These are phyloP conservation scores for Borostomias antarcticus DNA, from an alignment of 2,797 vertebrate genomes.

Conservation along the genomic window DNA sequence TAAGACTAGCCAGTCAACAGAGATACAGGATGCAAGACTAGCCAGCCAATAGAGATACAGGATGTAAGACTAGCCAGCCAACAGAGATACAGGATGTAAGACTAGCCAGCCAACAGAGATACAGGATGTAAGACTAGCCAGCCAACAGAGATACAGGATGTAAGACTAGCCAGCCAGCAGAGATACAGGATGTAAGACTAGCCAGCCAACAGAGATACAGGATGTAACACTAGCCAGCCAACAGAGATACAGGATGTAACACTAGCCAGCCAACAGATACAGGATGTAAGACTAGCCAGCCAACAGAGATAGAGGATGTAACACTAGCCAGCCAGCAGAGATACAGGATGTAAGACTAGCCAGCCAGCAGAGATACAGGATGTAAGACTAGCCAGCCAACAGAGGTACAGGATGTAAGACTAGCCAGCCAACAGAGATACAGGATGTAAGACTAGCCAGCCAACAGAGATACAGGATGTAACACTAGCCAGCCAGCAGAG, in stretches of 20 bases:
- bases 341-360: conserved; percentile 35
- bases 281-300: conserved; percentile 34
- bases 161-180: too few relatives aligned
- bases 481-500: conserved; percentile 27
- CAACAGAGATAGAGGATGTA: too few relatives aligned
- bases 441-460: conserved; percentile 34
- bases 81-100: neutral
- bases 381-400: conserved; percentile 25
- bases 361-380: too few relatives aligned
- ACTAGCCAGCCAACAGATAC: conserved; percentile 20
- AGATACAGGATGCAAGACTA: neutral
- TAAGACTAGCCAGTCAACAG: too few relatives aligned
- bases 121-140: neutral
- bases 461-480: conserved; percentile 28
- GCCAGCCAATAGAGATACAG: neutral
- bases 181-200: neutral
- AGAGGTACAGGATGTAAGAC: conserved; percentile 32
- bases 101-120: too few relatives aligned
- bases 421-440: conserved; percentile 17
- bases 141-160: neutral
- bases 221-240: conserved; percentile 22
- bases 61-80: neutral
- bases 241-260: conserved; percentile 31
- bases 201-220: neutral
- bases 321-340: conserved; percentile 27